Evolutionary conservation across 2,113 vertebrate genomes (phyloP), one percentile per base, ranked within the genome.

Genomic region (Raphicerus campestris): DNA sequence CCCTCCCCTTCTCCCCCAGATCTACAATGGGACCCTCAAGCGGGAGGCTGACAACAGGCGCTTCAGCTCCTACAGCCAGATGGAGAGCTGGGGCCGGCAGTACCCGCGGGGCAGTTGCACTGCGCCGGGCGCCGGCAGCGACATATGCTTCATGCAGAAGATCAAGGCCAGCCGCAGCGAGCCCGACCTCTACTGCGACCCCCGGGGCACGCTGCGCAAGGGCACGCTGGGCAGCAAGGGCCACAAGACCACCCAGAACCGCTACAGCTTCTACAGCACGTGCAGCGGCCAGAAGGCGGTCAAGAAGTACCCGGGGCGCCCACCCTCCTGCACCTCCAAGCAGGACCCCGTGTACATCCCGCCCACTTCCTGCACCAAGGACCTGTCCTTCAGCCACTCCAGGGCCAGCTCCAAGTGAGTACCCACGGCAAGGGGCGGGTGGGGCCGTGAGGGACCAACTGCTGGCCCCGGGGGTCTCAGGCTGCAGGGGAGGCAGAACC

Each of bases 101-200:
- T 98, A 98, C 55, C 45, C 92, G 30, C 98, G 99, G 15, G 98
- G 98, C 0, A 14, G 96, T 92, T 98, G 98, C 45, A 91, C 53
- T 83, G 96, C 98, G 0, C 0, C 92, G 2, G 97, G 95, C 0
- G 28, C 97, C 0, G 98, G 98, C 96, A 99, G 96, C 2, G 98
- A 98, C 95, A 98, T 98, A 93, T 98, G 98, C 96, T 97, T 98
- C 56, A 93, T 98, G 98, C 97, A 98, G 94, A 99, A 98, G 95
- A 99, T 99, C 95, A 99, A 99, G 98, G 97, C 98, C 56, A 99
- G 99, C 97, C 98, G 98, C 82, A 99, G 99, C 0, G 99, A 99
- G 98, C 99, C 99, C 0, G 96, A 99, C 82, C 98, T 99, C 96
- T 99, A 95, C 97, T 98, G 96, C 0, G 96, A 98, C 17, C 98